Base-by-base conservation (phyloP, 2,888 invertebrate genomes). In the Drosophila meridionalis region DNA sequence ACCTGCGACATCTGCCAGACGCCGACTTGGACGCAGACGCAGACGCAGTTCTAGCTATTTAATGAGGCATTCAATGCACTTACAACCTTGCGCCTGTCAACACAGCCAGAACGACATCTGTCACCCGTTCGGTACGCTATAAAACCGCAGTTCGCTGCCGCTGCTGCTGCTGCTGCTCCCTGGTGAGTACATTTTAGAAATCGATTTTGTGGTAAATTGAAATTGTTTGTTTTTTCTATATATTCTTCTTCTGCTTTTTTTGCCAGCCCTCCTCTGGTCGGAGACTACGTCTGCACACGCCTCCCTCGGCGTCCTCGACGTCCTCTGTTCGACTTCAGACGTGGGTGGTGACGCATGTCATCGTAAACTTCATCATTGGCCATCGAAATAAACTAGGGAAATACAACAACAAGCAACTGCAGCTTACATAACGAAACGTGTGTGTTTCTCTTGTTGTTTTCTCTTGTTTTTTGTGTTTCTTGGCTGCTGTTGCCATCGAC, bases 261-360 rank as follows among this genome's bases (percentile, higher is more conserved):
- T 70, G 43, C 34, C 53, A 42, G 48, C 20, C 43, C 8, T 38
- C n/a, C 43, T 3, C 30, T 14, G 52, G 30, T 14, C 62, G 42
- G n/a, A 59, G 67, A 61, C 60, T 58, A 38, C 48, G 80, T 76
- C 78, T 80, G 86, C 76, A 75, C 83, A 82, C 86, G 83, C 81
- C 76, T 71, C 62, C 67, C 69, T 58, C 50, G 59, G 36, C 58
- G 34, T 58, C 36, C 45, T 58, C 50, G 59, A 45, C 58, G 34
- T 58, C 36, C 45, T 58, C 58, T 26, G 77, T 61, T 61, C 70
- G 55, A 63, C 58, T 62, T 50, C 73, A 80, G 82, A 81, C 80
- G 82, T 85, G 91, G 92, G 92, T 91, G 92, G 92, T 90, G 89
- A 91, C 92, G 91, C 90, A 84, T 92, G 92, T 92, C 92, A 92